A percentile compares a stretch with the other conserved stretches of the same genome.
Evolutionary conservation across 2,113 vertebrate species (phyloP).

Genomic region (Lathamus discolor): DNA sequence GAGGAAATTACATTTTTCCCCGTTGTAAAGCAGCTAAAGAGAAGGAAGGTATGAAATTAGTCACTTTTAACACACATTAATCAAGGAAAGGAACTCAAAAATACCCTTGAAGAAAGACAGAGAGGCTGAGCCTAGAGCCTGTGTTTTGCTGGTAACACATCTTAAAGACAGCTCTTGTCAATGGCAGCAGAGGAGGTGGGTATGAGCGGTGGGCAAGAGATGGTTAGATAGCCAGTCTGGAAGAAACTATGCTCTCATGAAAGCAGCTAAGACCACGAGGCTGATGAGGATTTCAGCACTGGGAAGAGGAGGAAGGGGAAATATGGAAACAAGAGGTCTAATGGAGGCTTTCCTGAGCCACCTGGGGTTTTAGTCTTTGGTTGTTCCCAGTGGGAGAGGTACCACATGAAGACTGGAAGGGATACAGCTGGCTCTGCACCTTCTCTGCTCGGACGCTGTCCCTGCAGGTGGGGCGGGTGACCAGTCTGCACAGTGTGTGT

Average conservation of each 20-base stretch:
- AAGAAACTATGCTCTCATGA: background rate
- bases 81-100: background rate
- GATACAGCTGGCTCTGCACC: background rate
- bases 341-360: background rate
- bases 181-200: background rate
- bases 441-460: background rate
- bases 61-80: background rate
- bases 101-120: constrained; percentile 17
- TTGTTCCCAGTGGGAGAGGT: background rate
- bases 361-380: background rate
- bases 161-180: background rate
- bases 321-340: background rate
- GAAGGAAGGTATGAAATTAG: constrained; percentile 12
- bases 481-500: rapidly evolving
- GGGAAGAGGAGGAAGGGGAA: background rate
- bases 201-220: rapidly evolving
- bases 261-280: background rate
- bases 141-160: background rate
- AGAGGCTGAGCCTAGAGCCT: background rate
- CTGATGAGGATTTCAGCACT: background rate
- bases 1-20: constrained; percentile 55
- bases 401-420: background rate
- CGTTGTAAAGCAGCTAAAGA: background rate
- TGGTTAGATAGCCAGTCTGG: background rate
- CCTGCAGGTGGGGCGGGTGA: background rate